phyloP scores from a whole-genome alignment of 2,797 vertebrate species.

The Gila robusta region DNA sequence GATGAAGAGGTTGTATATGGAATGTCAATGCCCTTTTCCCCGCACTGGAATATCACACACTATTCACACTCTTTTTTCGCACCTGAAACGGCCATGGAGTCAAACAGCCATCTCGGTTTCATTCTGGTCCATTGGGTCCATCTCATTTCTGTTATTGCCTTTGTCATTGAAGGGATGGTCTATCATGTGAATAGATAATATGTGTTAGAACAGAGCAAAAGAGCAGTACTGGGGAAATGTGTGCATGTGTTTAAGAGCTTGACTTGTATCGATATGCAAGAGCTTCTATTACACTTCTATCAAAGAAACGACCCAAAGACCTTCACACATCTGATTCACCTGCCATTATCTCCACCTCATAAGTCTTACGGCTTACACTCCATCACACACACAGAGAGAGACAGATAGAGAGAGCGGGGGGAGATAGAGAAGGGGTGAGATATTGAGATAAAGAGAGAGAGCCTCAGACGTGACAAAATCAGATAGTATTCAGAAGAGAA shows the following conservation, averaged over 20 bases:
- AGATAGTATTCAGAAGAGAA: neutral
- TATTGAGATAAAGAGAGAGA: constrained; percentile 10
- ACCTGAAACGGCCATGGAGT: constrained; percentile 13
- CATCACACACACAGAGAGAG: constrained; percentile 36
- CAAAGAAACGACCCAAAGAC: constrained; percentile 37
- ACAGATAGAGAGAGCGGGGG: constrained; percentile 16
- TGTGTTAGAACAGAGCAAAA: constrained; percentile 18
- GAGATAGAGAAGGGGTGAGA: constrained; percentile 21
- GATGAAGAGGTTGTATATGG: neutral
- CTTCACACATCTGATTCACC: constrained; percentile 49
- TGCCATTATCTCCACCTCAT: constrained; percentile 50
- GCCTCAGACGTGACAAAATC: constrained; percentile 9
- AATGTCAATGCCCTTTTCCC: constrained; percentile 19
- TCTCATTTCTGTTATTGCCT: constrained; percentile 44
- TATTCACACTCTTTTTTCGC: constrained; percentile 19
- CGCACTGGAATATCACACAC: neutral
- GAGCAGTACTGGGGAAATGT: constrained; percentile 2
- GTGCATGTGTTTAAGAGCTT: constrained; percentile 15
- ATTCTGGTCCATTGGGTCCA: constrained; percentile 37
- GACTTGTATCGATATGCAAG: constrained; percentile 42
- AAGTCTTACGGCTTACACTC: constrained; percentile 43
- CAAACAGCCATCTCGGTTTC: neutral
- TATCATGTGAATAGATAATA: constrained; percentile 13
- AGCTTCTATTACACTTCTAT: constrained; percentile 31
- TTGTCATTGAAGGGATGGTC: constrained; percentile 18